Evolutionary conservation across 2,113 vertebrate genomes (phyloP).

Genomic region (Halcyon malimbica): DNA sequence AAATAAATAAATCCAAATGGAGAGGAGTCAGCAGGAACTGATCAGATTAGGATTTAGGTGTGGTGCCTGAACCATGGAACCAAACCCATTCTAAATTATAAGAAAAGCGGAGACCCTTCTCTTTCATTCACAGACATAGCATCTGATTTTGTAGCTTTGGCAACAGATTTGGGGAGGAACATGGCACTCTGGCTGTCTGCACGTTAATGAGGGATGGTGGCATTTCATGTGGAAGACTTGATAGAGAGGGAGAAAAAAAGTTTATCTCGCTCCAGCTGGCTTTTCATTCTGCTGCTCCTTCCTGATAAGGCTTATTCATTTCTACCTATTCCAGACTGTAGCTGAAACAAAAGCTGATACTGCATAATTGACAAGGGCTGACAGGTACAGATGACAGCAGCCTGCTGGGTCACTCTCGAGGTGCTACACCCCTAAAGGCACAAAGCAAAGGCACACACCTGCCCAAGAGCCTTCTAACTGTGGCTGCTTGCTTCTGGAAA

Average conservation of each 20-base stretch:
- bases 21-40: neutral
- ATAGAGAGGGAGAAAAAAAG: neutral
- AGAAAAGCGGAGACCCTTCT: neutral
- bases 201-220: fast-evolving
- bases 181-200: neutral
- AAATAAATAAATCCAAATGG: neutral
- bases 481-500: neutral
- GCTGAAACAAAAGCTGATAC: neutral
- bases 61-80: neutral
- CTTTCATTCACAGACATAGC: constrained; percentile 19
- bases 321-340: neutral
- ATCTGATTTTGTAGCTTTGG: constrained; percentile 12
- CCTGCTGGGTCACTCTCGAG: neutral
- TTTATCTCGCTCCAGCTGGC: neutral
- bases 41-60: neutral
- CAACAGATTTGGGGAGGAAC: neutral
- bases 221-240: neutral
- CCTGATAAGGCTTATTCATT: neutral
- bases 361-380: fast-evolving
- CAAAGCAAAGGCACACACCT: neutral
- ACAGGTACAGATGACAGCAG: fast-evolving
- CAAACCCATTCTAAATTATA: neutral
- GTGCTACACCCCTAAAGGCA: neutral
- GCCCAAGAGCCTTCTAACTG: neutral
- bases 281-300: neutral